Conservation (phyloP, 2,888 invertebrate genomes). For the Hypena proboscidalis region DNA sequence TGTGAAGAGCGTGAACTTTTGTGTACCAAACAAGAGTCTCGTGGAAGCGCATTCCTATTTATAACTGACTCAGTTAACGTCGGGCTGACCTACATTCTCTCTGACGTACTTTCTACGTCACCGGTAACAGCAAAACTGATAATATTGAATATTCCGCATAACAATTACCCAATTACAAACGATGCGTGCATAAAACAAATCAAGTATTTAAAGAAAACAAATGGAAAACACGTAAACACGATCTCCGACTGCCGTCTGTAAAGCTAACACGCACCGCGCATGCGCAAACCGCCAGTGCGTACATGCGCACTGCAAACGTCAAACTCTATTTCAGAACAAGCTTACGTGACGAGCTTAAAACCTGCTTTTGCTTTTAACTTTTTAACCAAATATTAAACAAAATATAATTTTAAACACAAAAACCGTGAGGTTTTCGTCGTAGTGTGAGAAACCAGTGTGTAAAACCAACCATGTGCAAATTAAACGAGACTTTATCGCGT, state of each 20-base stretch:
- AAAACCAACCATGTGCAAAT: constrained; percentile 23
- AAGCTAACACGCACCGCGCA: constrained; percentile 50
- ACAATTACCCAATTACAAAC: too few species aligned
- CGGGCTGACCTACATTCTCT: constrained; percentile 2
- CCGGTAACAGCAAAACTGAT: neutral
- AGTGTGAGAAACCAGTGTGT: constrained; percentile 19
- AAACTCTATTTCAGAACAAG: constrained; percentile 77
- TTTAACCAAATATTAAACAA: constrained; percentile 39
- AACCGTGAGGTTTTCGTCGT: constrained; percentile 13
- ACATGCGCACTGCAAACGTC: constrained; percentile 72
- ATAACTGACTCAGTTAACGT: constrained; percentile 1
- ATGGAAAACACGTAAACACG: too few species aligned
- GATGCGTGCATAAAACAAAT: too few species aligned
- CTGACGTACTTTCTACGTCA: neutral
- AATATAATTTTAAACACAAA: constrained; percentile 14
- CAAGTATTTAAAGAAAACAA: too few species aligned
- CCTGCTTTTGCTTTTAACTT: constrained; percentile 27
- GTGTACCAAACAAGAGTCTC: constrained; percentile 1
- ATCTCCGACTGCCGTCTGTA: too few species aligned
- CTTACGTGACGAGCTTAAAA: constrained; percentile 48
- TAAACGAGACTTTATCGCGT: constrained; percentile 20
- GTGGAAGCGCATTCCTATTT: constrained; percentile 4
- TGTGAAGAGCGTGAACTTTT: neutral
- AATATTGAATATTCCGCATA: too few species aligned
- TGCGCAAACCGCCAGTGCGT: constrained; percentile 52